These are phyloP conservation scores for Lophotriccus pileatus DNA, from an alignment of 2,797 vertebrate species.

Conservation along the genomic window DNA sequence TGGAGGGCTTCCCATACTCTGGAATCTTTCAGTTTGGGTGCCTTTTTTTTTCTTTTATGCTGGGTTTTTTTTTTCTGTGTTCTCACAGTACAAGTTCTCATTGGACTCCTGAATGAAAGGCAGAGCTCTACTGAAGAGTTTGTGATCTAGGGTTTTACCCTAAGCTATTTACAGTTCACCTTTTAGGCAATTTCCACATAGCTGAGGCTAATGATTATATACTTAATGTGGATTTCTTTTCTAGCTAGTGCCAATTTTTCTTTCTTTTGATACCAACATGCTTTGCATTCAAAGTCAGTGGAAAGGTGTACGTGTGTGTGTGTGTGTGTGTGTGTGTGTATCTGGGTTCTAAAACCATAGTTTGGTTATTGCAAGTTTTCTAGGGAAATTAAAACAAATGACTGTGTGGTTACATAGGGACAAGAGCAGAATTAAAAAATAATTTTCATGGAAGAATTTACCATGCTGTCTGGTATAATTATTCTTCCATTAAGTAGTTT, in stretches of 20 bases:
- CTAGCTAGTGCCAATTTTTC: neutral
- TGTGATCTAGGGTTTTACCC: neutral
- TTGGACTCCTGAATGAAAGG: neutral
- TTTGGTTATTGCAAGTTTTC: neutral
- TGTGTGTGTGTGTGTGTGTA: neutral
- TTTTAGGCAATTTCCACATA: neutral
- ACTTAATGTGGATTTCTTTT: neutral
- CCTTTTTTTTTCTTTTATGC: neutral
- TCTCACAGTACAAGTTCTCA: neutral
- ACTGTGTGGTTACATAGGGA: neutral
- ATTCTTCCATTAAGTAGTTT: neutral
- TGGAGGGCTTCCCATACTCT: neutral
- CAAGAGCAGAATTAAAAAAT: neutral
- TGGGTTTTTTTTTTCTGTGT: neutral
- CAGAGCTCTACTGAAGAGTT: neutral
- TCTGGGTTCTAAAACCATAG: neutral
- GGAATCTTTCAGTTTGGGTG: neutral
- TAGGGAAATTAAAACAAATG: neutral
- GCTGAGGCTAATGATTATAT: neutral
- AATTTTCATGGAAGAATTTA: neutral
- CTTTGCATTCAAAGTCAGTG: neutral
- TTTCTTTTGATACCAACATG: rapidly evolving
- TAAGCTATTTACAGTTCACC: neutral
- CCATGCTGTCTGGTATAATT: neutral
- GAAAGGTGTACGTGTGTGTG: neutral